Evolutionary conservation across 2,113 vertebrate genomes (phyloP), one percentile per base, ranked within the genome.

Genomic region (Prunella himalayana): DNA sequence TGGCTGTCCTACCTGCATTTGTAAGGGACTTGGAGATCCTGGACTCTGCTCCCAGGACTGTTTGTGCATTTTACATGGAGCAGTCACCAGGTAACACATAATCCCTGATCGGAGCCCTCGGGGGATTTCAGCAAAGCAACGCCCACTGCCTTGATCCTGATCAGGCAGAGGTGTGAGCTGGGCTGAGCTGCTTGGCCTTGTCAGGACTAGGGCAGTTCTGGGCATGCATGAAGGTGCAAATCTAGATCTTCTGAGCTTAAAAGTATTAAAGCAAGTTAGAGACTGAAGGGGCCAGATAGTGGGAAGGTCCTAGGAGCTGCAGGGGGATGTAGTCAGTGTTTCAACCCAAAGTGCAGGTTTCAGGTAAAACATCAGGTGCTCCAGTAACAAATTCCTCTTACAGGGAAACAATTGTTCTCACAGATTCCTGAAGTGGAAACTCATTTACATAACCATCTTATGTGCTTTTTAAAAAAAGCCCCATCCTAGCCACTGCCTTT

Each of bases 21-120:
- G 6, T 41, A 20, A 50, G 51, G 69, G 64, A 95, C 77, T 28
- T 24, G 17, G 86, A n/a, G 68, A 54, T 70, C 53, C 88, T 79
- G 96, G 86, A 75, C 91, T 91, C 77, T 88, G 69, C 91, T 95
- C 83, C 80, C 92, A 84, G 77, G 49, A 41, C 72, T 96, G 89
- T 89, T 96, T 89, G 64, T 91, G 92, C 94, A 86, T 96, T 93
- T 86, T 53, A 79, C 77, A 49, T 51, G 92, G 42, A 94, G 84
- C 83, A 97, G 94, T 96, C 96, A 94, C 81, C 72, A 75, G 83
- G 94, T 95, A 96, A 94, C 92, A 71, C 71, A 68, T 84, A 96
- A 97, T 96, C 88, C 96, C 85, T 0, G 21, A 93, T 92, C 71
- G 53, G 64, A 93, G 76, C 91, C 96, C 91, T 75, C 37, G 0